These are phyloP conservation scores for Scaptomyza tumidula DNA, from an alignment of 2,888 invertebrate genomes.

Conservation along the genomic window DNA sequence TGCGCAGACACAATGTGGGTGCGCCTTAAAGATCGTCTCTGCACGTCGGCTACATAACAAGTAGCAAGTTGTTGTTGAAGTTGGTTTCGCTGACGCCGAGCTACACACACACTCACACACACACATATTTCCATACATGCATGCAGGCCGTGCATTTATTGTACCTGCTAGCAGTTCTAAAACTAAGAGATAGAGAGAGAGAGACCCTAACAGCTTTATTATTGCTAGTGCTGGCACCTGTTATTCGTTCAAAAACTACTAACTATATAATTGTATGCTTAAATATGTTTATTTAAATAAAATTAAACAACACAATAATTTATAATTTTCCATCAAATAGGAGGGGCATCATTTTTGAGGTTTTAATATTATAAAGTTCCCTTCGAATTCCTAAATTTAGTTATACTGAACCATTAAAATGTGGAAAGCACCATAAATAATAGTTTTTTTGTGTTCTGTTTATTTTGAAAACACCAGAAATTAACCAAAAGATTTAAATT, in stretches of 20 bases:
- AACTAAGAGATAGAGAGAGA: conserved; percentile 14
- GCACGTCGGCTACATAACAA: conserved; percentile 62
- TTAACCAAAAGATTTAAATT: background rate
- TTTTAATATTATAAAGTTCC: background rate
- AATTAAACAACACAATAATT: background rate
- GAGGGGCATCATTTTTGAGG: background rate
- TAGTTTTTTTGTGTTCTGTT: background rate
- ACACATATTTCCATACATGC: background rate
- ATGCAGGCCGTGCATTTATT: background rate
- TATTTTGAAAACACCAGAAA: background rate
- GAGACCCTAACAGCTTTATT: conserved; percentile 19
- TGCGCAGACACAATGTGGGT: conserved; percentile 54
- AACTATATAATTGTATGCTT: background rate
- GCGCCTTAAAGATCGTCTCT: conserved; percentile 56
- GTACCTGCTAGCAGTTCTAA: conserved; percentile 37
- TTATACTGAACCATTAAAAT: background rate
- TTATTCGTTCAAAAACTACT: background rate
- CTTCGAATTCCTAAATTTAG: background rate
- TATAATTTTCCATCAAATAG: background rate
- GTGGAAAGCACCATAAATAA: background rate
- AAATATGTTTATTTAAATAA: background rate
- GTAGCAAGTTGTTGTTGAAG: conserved; percentile 51
- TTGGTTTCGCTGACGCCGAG: conserved; percentile 13
- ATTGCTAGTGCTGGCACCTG: conserved; percentile 29
- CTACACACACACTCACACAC: conserved; percentile 3